These are phyloP conservation scores for Clitarchus hookeri DNA, from an alignment of 2,888 invertebrate genomes.

Conservation along the genomic window DNA sequence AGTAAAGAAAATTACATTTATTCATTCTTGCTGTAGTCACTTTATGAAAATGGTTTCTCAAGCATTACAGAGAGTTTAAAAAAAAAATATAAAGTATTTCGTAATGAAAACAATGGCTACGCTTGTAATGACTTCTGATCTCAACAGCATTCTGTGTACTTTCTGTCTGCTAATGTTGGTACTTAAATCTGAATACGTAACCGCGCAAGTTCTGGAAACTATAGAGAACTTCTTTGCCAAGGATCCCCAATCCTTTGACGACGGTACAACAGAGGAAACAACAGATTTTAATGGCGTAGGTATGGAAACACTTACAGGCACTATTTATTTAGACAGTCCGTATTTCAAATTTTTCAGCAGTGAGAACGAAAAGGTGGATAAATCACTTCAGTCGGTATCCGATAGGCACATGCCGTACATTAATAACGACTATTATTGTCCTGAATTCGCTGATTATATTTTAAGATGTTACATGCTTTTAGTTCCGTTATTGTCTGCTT, in stretches of 20 bases:
- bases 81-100: background rate
- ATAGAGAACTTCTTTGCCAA: background rate
- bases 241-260: background rate
- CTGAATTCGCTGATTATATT: background rate
- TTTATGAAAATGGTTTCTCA: background rate
- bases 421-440: background rate
- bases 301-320: background rate
- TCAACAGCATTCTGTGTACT: background rate
- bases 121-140: background rate
- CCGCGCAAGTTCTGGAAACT: background rate
- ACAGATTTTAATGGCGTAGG: background rate
- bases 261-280: background rate
- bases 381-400: background rate
- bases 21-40: slow-evolving; percentile 8
- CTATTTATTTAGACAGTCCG: background rate
- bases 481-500: background rate
- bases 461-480: background rate
- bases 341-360: background rate
- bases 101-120: background rate
- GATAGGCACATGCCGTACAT: background rate
- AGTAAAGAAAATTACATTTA: background rate
- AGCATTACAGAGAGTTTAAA: background rate
- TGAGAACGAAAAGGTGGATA: background rate
- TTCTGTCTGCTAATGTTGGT: background rate
- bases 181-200: background rate